Evolutionary conservation across 2,797 vertebrate species (phyloP).

Genomic region (Champsocephalus esox): DNA sequence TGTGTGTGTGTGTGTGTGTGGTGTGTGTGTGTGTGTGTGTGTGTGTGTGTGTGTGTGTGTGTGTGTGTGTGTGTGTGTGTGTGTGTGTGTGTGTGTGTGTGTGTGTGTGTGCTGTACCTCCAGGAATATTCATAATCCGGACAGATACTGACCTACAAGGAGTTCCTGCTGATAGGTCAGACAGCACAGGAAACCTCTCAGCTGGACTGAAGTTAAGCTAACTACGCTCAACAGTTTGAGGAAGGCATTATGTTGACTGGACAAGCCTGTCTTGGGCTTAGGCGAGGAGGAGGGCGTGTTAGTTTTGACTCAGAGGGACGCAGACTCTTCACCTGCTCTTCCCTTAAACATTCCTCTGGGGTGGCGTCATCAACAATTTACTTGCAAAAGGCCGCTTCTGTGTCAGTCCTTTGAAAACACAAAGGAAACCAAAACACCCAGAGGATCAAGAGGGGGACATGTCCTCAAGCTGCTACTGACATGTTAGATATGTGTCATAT

Average conservation of each 20-base stretch:
- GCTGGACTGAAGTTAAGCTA: conserved; percentile 10
- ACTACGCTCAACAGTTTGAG: background rate
- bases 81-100: background rate
- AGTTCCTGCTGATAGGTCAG: conserved; percentile 43
- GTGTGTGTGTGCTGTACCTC: background rate
- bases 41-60: background rate
- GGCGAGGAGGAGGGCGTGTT: conserved; percentile 4
- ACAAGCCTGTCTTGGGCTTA: background rate
- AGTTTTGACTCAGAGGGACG: conserved; percentile 32
- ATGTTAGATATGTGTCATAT: background rate
- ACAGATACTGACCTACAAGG: conserved; percentile 17
- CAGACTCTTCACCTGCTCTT: conserved; percentile 37
- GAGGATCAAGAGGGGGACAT: conserved; percentile 25
- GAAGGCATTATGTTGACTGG: background rate
- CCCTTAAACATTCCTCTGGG: conserved; percentile 63
- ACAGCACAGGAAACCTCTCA: conserved; percentile 24
- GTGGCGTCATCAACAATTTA: conserved; percentile 52
- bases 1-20: background rate
- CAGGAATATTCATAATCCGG: conserved; percentile 31
- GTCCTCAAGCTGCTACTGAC: conserved; percentile 18
- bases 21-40: background rate
- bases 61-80: background rate
- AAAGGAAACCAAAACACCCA: conserved; percentile 34
- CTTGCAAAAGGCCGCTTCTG: conserved; percentile 40
- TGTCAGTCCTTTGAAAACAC: conserved; percentile 38